Evolutionary conservation across 2,797 vertebrate species (phyloP), one percentile per base, ranked within the genome.

Genomic region (Antrozous pallidus): DNA sequence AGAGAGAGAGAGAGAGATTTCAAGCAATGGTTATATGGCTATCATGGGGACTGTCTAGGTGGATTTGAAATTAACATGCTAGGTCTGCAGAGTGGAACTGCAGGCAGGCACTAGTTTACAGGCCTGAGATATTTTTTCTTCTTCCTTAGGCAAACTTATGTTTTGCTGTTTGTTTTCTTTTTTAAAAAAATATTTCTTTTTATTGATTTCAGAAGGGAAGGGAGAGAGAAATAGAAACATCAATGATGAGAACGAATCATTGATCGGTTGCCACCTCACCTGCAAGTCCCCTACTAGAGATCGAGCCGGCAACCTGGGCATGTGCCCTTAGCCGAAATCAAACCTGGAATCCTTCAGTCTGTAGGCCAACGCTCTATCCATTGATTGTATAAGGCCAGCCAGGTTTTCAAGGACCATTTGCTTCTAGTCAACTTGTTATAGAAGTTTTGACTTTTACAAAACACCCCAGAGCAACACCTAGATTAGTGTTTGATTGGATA

Each of bases 401-500:
- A 79, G n/a, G 38, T 67, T 79, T 75, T 77, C 67, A 33, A 74
- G 79, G 79, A 77, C 73, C 79, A 78, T 33, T 73, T 77, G 22
- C 82, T 79, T 88, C n/a, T 63, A 73, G 73, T 91, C 36, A n/a
- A 42, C 58, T 74, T 82, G 51, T 75, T 84, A 31, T 26, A 36
- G 67, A 79, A 79, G 49, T 61, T 74, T 71, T 38, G 24, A 42
- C n/a, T 26, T 51, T 38, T 63, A 10, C 40, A 42, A 69, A 80
- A 63, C 5, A 92, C 24, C 38, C 13, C 4, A 36, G 8, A 38
- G 58, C 70, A 42, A n/a, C 70, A 56, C 18, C 67, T n/a, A 73
- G n/a, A 77, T 90, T 82, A 65, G 36, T 77, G 80, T 94, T 90
- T 86, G 24, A 40, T 14, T 61, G 65, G 77, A 78, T 63, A 77